These are phyloP conservation scores for Dascyllus trimaculatus DNA, from an alignment of 2,113 vertebrate genomes.

Conservation along the genomic window DNA sequence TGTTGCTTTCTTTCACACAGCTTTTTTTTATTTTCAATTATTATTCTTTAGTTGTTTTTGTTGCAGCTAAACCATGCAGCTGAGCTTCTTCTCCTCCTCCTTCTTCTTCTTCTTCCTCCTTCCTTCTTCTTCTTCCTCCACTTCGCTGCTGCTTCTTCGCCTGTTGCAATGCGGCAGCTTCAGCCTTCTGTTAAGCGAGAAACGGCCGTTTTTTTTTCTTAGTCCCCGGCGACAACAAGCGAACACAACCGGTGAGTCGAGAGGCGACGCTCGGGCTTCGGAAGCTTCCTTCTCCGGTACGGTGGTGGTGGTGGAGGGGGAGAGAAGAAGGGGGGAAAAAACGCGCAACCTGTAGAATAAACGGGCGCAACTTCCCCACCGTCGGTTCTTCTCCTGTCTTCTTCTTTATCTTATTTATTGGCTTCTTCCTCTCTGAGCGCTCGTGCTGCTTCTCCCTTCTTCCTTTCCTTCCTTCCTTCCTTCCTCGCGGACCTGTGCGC, in stretches of 20 bases:
- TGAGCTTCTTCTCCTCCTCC: conserved; percentile 57
- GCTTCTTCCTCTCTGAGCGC: conserved; percentile 9
- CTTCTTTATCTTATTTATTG: conserved; percentile 6
- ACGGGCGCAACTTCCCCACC: conserved; percentile 68
- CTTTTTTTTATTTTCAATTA: background rate
- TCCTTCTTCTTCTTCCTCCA: conserved; percentile 75
- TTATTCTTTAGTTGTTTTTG: conserved; percentile 26
- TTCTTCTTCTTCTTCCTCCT: conserved; percentile 51
- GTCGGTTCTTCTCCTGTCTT: background rate
- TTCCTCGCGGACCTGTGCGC: conserved; percentile 52
- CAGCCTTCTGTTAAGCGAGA: too few species aligned
- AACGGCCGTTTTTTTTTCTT: conserved; percentile 25
- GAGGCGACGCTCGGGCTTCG: conserved; percentile 20
- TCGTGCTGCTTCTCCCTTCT: conserved; percentile 25
- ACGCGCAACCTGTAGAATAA: conserved; percentile 83
- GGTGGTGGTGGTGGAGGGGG: too few species aligned
- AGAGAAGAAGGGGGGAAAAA: too few species aligned
- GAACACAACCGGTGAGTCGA: conserved; percentile 24
- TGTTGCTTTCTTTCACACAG: conserved; percentile 17
- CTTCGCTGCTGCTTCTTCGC: conserved; percentile 82
- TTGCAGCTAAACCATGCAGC: conserved; percentile 67
- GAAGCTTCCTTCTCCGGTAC: conserved; percentile 1
- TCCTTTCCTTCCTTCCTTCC: conserved; percentile 27
- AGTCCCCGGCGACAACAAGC: conserved; percentile 53
- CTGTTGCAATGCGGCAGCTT: conserved; percentile 98